Evolutionary conservation across 2,797 vertebrate species (phyloP).

Genomic region (Ctenopoma kingsleyae): DNA sequence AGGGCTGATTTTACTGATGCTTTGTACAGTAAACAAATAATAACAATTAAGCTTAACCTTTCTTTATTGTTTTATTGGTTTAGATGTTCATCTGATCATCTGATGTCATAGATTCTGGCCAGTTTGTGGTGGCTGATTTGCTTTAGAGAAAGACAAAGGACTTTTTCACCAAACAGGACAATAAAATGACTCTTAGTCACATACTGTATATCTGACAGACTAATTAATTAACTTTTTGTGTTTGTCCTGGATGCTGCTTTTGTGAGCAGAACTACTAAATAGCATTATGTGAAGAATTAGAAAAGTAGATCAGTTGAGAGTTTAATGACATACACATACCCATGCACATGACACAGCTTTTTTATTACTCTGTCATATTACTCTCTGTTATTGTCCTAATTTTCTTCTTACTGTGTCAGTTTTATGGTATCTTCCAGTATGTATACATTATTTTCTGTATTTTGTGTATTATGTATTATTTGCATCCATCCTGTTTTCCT

Average conservation of each 20-base stretch:
- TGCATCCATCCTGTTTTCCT: constrained; percentile 28
- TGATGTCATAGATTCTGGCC: constrained; percentile 1
- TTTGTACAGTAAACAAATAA: constrained; percentile 70
- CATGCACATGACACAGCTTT: neutral
- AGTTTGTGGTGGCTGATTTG: constrained; percentile 27
- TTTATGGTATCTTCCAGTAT: constrained; percentile 46
- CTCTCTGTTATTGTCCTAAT: constrained; percentile 27
- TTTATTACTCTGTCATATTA: constrained; percentile 8
- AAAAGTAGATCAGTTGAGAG: constrained; percentile 27
- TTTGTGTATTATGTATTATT: constrained; percentile 43
- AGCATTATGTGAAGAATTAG: constrained; percentile 1
- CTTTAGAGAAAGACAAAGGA: constrained; percentile 9
- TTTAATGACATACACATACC: constrained; percentile 31
- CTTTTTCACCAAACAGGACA: constrained; percentile 22
- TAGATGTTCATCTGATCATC: constrained; percentile 31
- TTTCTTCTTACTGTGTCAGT: constrained; percentile 28
- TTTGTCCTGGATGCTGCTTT: constrained; percentile 24
- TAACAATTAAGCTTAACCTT: constrained; percentile 70
- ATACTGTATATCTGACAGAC: constrained; percentile 19
- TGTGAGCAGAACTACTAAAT: constrained; percentile 3
- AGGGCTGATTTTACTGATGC: constrained; percentile 78
- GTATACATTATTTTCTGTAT: constrained; percentile 52
- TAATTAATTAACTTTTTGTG: constrained; percentile 32
- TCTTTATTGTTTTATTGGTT: constrained; percentile 59
- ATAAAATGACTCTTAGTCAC: constrained; percentile 11